Percentiles rank a stretch among this genome's conserved stretches.
Evolutionary conservation across 2,113 vertebrate genomes (phyloP).

Genomic region (Engraulis encrasicolus): DNA sequence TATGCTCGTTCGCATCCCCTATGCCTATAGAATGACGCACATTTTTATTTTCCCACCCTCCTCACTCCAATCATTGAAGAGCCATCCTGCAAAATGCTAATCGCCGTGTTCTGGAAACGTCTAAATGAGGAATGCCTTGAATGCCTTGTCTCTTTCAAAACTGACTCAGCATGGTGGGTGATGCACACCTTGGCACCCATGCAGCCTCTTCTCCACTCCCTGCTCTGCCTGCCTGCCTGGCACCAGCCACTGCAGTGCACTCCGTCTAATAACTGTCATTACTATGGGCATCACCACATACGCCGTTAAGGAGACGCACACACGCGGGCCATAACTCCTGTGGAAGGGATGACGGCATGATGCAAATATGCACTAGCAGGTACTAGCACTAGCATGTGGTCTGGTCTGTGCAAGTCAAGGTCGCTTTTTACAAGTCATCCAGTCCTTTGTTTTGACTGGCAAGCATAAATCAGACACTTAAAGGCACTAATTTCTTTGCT

Average conservation of each 20-base stretch:
- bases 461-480: conserved; percentile 65
- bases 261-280: conserved; percentile 62
- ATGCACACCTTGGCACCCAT: conserved; percentile 32
- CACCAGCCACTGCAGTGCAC: conserved; percentile 50
- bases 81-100: too few relatives aligned
- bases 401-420: conserved; percentile 51
- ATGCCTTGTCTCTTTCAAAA: neutral
- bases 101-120: neutral
- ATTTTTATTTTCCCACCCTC: too few relatives aligned
- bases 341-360: conserved; percentile 45
- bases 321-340: conserved; percentile 41
- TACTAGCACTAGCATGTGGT: conserved; percentile 47
- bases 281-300: conserved; percentile 45
- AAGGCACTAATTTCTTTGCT: conserved; percentile 37
- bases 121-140: neutral
- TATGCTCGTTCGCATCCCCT: too few relatives aligned
- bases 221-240: too few relatives aligned
- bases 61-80: too few relatives aligned
- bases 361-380: conserved; percentile 46
- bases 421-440: conserved; percentile 43
- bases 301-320: conserved; percentile 45
- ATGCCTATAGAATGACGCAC: too few relatives aligned
- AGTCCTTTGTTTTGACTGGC: conserved; percentile 53
- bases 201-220: conserved; percentile 5
- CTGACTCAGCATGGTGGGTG: conserved; percentile 24